Evolutionary conservation across 2,888 invertebrate species (phyloP).

Genomic region (Patella pellucida): DNA sequence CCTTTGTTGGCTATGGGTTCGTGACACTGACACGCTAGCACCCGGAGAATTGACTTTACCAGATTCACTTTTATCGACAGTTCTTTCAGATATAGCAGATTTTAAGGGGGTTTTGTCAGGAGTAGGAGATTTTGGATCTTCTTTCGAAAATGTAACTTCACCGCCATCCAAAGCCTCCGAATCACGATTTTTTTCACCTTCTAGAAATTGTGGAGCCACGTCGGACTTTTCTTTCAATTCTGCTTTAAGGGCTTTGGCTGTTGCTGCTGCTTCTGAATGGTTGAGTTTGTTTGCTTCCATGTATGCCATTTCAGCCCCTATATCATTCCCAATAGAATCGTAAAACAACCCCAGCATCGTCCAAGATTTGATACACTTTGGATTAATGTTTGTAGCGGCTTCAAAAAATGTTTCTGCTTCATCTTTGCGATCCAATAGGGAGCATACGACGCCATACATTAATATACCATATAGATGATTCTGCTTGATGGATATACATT

Average conservation of each 20-base stretch:
- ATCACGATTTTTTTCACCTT: too few relatives aligned
- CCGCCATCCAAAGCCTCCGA: too few relatives aligned
- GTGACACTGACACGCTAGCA: background rate
- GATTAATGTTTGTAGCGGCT: slow-evolving; percentile 68
- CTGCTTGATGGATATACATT: slow-evolving; percentile 70
- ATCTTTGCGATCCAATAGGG: slow-evolving; percentile 66
- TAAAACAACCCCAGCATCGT: slow-evolving; percentile 70
- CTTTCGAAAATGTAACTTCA: too few relatives aligned
- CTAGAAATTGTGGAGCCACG: too few relatives aligned
- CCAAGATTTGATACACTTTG: slow-evolving; percentile 69
- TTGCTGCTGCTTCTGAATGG: slow-evolving; percentile 51
- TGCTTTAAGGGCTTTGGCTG: slow-evolving; percentile 31
- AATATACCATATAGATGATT: slow-evolving; percentile 65
- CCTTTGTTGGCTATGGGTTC: slow-evolving; percentile 40
- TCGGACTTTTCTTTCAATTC: too few relatives aligned
- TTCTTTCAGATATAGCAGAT: too few relatives aligned
- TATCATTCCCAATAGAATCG: slow-evolving; percentile 68
- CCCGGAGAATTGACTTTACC: too few relatives aligned
- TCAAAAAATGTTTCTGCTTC: slow-evolving; percentile 71
- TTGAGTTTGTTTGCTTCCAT: slow-evolving; percentile 70
- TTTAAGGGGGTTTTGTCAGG: too few relatives aligned
- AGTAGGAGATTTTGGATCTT: too few relatives aligned
- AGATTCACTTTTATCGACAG: too few relatives aligned
- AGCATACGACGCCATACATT: slow-evolving; percentile 68
- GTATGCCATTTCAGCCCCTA: slow-evolving; percentile 71